A percentile compares a stretch with the other conserved stretches of the same genome.
Conservation (phyloP, 2,113 vertebrate species). For the Toxostoma redivivum region DNA sequence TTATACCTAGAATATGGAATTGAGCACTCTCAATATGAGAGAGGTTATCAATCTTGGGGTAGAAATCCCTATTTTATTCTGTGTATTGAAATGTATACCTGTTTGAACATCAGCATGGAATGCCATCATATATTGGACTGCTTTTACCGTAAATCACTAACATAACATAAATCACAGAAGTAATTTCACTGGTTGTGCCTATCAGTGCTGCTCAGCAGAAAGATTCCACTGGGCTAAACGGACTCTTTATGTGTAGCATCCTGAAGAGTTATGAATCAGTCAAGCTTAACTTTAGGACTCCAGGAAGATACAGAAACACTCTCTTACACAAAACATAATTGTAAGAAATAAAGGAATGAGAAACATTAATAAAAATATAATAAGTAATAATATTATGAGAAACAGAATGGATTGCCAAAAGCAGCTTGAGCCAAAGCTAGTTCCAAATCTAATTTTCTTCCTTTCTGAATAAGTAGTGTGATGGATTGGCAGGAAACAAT, state of each 20-base stretch:
- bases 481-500: conserved; percentile 38
- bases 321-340: not conserved
- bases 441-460: conserved; percentile 14
- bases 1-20: not conserved
- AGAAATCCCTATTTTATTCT: not conserved
- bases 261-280: not conserved
- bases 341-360: not conserved
- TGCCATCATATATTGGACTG: not conserved
- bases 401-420: not conserved
- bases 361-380: not conserved
- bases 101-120: not conserved
- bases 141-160: not conserved
- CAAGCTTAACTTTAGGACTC: not conserved
- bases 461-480: not conserved
- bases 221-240: not conserved
- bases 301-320: not conserved
- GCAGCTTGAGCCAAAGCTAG: not conserved
- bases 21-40: not conserved
- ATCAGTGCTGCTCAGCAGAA: not conserved
- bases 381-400: not conserved
- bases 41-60: not conserved
- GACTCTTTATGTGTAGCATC: not conserved
- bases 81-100: not conserved
- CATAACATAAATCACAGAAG: not conserved
- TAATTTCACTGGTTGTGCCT: not conserved